Evolutionary conservation across 2,888 invertebrate species (phyloP), one percentile per base, ranked within the genome.

Genomic region (Minunthozetes semirufus): DNA sequence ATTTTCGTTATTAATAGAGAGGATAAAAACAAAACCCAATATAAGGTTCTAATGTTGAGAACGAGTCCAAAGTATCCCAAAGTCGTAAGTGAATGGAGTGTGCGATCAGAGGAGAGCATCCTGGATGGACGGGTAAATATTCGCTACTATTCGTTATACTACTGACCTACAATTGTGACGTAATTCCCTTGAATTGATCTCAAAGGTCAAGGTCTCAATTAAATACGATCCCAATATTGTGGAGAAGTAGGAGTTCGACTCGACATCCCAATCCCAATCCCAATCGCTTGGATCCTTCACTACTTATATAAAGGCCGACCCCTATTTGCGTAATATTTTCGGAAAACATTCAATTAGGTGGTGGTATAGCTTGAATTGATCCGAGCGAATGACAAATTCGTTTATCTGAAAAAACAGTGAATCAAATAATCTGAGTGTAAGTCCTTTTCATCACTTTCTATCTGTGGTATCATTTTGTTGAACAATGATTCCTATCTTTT

Each of bases 151-250:
- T 70, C n/a, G 70, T 48, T 70, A 70, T 19, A 66, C 70, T 48
- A 70, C 70, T 70, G 48, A 70, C 70, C 70, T 48, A 70, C 22
- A 46, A 70, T 1, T 25, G 70, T 70, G 70, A 70, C 70, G 70
- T 48, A 70, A 48, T 27, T 15, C 6, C 25, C 15, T 70, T 22
- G n/a, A 70, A 46, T 48, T 48, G 48, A 48, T 70, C 70, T 15
- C 70, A 27, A 70, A 70, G 70, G 70, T 70, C 70, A 70, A 48
- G 70, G 70, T 48, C 70, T 70, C 15, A 15, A 70, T 70, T 70
- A 70, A 70, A 70, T 70, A 48, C 42, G 46, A 70, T 70, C 22
- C 9, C 70, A 70, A 70, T 46, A 27, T 38, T 25, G 19, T 48
- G 70, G 11, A 19, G 46, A 48, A 70, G 48, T 70, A 46, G 70